These are phyloP conservation scores for Ara ararauna DNA, from an alignment of 2,797 vertebrate genomes.

Conservation along the genomic window DNA sequence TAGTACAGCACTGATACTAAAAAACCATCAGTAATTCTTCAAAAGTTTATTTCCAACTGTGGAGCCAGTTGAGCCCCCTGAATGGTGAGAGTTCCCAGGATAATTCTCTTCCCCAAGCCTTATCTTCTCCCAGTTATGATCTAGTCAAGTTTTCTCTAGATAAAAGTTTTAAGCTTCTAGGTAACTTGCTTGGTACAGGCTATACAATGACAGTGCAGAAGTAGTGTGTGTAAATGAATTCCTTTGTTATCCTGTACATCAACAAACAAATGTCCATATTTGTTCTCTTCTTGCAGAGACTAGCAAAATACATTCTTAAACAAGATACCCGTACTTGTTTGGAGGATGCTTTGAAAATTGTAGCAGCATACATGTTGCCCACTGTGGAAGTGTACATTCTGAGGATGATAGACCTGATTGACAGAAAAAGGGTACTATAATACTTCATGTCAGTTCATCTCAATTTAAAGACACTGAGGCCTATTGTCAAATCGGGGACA, in stretches of 20 bases:
- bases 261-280: neutral
- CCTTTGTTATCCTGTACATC: neutral
- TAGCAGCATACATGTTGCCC: slow-evolving; percentile 85
- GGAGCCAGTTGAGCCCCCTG: neutral
- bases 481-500: neutral
- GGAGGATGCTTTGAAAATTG: slow-evolving; percentile 90
- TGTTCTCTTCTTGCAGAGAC: slow-evolving; percentile 77
- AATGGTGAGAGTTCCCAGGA: neutral
- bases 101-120: neutral
- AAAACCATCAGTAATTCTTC: neutral
- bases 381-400: slow-evolving; percentile 85
- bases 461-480: neutral
- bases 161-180: neutral
- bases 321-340: slow-evolving; percentile 88
- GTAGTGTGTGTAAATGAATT: neutral
- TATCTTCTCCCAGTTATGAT: neutral
- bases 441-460: neutral
- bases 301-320: slow-evolving; percentile 91
- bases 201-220: neutral
- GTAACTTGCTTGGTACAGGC: neutral
- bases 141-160: neutral
- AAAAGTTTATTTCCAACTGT: neutral
- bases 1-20: neutral
- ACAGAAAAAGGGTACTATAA: slow-evolving; percentile 82
- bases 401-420: slow-evolving; percentile 85